Conservation (phyloP, 2,888 invertebrate genomes). For the Phalera bucephala region DNA sequence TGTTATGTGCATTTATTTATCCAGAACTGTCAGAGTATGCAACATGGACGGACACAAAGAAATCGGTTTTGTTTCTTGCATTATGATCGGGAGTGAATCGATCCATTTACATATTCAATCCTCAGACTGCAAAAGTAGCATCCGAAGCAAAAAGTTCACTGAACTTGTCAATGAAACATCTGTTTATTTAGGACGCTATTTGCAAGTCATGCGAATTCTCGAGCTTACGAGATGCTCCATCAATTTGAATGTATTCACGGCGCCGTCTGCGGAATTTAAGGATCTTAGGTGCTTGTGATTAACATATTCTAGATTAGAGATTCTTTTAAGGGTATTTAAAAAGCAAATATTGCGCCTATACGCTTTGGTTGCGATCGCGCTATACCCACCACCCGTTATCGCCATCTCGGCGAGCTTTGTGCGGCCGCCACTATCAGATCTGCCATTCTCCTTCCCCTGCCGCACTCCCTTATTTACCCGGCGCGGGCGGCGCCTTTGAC, state of each 20-base stretch:
- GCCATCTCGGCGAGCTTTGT: conserved; percentile 65
- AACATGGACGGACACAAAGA: conserved; percentile 41
- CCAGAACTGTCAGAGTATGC: conserved; percentile 42
- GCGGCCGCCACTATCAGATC: conserved; percentile 65
- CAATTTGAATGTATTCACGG: conserved; percentile 36
- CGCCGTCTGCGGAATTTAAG: conserved; percentile 17
- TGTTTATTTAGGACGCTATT: conserved; percentile 65
- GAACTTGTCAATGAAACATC: conserved; percentile 65
- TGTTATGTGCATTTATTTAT: conserved; percentile 77
- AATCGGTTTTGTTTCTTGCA: conserved; percentile 37
- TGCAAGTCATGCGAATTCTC: conserved; percentile 55
- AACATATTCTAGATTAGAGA: background rate
- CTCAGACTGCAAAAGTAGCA: conserved; percentile 42
- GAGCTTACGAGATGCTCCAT: conserved; percentile 34
- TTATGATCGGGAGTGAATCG: conserved; percentile 44
- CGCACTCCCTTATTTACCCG: conserved; percentile 59
- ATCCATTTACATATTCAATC: conserved; percentile 55
- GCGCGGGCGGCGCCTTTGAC: conserved; percentile 75
- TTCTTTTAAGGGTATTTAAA: no score
- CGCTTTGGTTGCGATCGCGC: conserved; percentile 53
- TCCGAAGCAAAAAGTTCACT: conserved; percentile 48
- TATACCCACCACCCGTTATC: conserved; percentile 51
- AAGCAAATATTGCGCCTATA: conserved; percentile 43
- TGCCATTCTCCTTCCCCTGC: conserved; percentile 46
- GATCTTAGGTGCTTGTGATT: conserved; percentile 9